A percentile compares a stretch with the other conserved stretches of the same genome.
phyloP scores from a whole-genome alignment of 2,888 invertebrate genomes.

The Poecilobothrus nobilitatus region DNA sequence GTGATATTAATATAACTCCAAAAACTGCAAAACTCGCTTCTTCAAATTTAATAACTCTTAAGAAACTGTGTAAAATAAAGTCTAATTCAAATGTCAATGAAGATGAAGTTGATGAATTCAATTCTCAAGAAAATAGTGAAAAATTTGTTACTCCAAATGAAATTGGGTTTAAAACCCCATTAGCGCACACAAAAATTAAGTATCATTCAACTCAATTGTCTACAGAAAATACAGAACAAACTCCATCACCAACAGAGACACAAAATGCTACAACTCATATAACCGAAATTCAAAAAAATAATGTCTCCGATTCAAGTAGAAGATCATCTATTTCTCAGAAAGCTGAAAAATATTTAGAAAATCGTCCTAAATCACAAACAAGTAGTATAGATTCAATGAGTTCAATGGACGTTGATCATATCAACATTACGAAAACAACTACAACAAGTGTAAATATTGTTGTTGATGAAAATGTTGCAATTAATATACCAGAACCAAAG shows the following conservation, averaged over 20 bases:
- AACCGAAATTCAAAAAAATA: not conserved
- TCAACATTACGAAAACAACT: conserved; percentile 29
- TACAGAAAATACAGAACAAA: conserved; percentile 25
- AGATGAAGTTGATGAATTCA: conserved; percentile 15
- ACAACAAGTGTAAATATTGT: conserved; percentile 51
- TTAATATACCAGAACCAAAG: conserved; percentile 62
- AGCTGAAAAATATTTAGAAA: not conserved
- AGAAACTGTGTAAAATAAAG: conserved; percentile 14
- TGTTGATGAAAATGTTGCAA: conserved; percentile 70
- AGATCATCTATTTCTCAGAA: not conserved
- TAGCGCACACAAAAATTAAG: conserved; percentile 31
- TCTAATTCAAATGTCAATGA: not conserved
- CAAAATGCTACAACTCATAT: not conserved
- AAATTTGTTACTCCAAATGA: conserved; percentile 18
- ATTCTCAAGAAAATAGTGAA: conserved; percentile 17
- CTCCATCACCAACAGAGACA: not conserved
- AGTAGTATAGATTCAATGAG: not conserved
- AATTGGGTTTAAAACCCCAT: conserved; percentile 40
- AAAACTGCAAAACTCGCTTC: conserved; percentile 17
- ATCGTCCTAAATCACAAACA: not conserved
- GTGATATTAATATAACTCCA: conserved; percentile 21
- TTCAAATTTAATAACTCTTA: conserved; percentile 16
- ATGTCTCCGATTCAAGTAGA: not conserved
- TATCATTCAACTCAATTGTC: conserved; percentile 18
- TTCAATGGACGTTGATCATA: conserved; percentile 5